Evolutionary conservation across 2,888 invertebrate genomes (phyloP).

Genomic region (Tetranychus truncatus): DNA sequence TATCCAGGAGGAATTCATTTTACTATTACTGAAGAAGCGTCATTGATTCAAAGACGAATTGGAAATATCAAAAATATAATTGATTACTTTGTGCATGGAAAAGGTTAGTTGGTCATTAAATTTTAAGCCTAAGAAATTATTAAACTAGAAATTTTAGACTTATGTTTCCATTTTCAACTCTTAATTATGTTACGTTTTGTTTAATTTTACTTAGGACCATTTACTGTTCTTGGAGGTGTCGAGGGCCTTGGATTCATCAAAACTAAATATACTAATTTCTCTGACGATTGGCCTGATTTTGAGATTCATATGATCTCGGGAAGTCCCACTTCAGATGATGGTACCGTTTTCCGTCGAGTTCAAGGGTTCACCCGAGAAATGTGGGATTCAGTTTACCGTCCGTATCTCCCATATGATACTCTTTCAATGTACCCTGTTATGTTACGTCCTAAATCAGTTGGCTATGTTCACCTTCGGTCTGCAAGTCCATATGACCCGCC

Average conservation of each 20-base stretch:
- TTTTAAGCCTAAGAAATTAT: too few species aligned
- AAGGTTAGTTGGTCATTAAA: conserved; percentile 19
- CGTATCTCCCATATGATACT: conserved; percentile 26
- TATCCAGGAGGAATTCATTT: conserved; percentile 59
- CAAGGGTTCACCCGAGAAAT: conserved; percentile 52
- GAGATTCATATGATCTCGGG: conserved; percentile 72
- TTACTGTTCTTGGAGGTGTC: conserved; percentile 63
- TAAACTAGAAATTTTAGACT: neutral
- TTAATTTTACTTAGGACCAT: conserved; percentile 36
- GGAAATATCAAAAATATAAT: conserved; percentile 27
- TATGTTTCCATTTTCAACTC: neutral
- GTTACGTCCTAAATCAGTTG: conserved; percentile 26
- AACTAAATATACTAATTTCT: conserved; percentile 54
- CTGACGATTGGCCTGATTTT: conserved; percentile 60
- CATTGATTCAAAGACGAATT: conserved; percentile 27
- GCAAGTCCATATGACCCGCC: conserved; percentile 69
- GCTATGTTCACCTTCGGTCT: conserved; percentile 26
- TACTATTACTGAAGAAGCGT: conserved; percentile 50
- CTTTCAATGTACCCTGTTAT: conserved; percentile 27
- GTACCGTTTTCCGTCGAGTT: conserved; percentile 46
- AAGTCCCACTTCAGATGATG: conserved; percentile 58
- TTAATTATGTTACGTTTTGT: neutral
- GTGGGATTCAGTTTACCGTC: conserved; percentile 27
- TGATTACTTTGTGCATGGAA: conserved; percentile 25
- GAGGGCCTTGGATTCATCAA: conserved; percentile 74